Evolutionary conservation across 1,140 invertebrate genomes (phyloP).

Genomic region (Acyrthosiphon pisum): DNA sequence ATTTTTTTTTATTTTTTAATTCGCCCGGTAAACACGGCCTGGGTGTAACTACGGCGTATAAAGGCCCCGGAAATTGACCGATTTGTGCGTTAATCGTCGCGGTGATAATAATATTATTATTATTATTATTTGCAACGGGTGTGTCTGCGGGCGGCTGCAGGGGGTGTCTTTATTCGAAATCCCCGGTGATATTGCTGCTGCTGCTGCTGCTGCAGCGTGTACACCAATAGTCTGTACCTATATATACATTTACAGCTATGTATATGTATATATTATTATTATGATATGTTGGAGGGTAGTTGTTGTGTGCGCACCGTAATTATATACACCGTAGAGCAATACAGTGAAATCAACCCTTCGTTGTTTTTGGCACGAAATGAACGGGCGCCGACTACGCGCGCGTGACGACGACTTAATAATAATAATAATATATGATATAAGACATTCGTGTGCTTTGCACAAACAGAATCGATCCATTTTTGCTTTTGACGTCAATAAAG

Average conservation of each 20-base stretch:
- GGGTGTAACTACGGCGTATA: background rate
- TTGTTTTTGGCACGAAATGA: constrained; percentile 3
- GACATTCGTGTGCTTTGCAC: background rate
- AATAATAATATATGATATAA: background rate
- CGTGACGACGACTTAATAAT: background rate
- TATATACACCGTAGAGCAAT: background rate
- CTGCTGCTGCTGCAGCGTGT: background rate
- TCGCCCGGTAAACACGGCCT: background rate
- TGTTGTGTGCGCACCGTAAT: background rate
- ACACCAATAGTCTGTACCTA: background rate
- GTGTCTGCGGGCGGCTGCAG: background rate
- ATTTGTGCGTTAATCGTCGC: background rate
- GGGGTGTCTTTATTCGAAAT: background rate
- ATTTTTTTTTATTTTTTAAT: background rate
- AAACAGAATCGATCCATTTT: constrained; percentile 29
- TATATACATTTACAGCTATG: background rate
- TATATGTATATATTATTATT: too few relatives aligned
- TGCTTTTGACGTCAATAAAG: constrained; percentile 9
- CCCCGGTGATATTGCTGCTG: background rate
- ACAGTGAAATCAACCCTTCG: background rate
- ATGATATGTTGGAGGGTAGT: background rate
- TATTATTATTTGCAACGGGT: too few relatives aligned
- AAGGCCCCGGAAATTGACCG: background rate
- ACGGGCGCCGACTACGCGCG: background rate
- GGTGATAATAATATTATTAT: background rate